A percentile compares a stretch with the other conserved stretches of the same genome.
phyloP scores from a whole-genome alignment of 2,113 vertebrate species.

The Scatophagus argus region DNA sequence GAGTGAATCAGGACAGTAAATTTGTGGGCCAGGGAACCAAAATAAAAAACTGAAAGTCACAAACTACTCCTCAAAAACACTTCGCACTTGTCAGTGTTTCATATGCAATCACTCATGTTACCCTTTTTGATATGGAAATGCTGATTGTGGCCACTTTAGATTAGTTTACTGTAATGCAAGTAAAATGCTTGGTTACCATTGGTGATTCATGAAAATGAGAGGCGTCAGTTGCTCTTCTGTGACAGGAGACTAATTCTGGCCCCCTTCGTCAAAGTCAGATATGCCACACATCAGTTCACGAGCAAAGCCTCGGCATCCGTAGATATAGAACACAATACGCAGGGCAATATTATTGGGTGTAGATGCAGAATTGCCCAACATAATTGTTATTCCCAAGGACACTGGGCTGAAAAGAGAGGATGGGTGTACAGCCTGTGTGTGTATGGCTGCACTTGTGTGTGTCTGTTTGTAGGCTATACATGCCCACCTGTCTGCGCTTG shows the following conservation, averaged over 20 bases:
- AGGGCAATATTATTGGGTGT: neutral
- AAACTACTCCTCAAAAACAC: neutral
- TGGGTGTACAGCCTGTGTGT: neutral
- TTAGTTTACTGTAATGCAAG: neutral
- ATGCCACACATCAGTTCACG: neutral
- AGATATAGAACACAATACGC: neutral
- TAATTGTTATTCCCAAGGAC: neutral
- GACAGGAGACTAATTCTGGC: neutral
- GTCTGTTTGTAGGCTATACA: conserved; percentile 35
- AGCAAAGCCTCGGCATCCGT: neutral
- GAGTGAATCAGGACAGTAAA: neutral
- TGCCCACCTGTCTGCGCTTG: conserved; percentile 25
- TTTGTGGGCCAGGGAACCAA: neutral
- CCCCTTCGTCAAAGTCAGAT: neutral
- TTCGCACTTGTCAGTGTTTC: neutral
- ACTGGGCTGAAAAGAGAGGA: neutral
- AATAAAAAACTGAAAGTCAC: neutral
- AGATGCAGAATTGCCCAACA: neutral
- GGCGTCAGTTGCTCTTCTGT: neutral
- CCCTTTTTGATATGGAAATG: neutral
- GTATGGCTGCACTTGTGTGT: conserved; percentile 12
- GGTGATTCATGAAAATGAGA: neutral
- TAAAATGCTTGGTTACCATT: neutral
- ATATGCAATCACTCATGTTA: neutral
- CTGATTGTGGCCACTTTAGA: neutral